Evolutionary conservation across 2,113 vertebrate species (phyloP).

Genomic region (Riparia riparia): DNA sequence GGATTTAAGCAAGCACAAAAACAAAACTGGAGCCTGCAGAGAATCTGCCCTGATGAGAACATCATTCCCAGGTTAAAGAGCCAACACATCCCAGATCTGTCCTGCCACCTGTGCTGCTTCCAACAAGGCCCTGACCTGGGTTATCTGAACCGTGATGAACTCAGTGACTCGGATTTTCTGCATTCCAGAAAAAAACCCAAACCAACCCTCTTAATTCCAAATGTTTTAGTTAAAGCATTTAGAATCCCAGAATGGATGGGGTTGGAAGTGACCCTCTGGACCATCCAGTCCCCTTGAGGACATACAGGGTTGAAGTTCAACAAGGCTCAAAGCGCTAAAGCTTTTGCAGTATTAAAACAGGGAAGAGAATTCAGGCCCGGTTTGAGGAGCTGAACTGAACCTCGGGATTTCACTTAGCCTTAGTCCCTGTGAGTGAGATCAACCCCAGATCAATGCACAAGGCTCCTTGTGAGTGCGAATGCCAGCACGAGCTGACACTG

Average conservation of each 20-base stretch:
- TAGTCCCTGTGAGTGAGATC: not conserved
- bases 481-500: not conserved
- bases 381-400: not conserved
- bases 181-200: not conserved
- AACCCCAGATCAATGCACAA: not conserved
- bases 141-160: rapidly evolving
- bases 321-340: not conserved
- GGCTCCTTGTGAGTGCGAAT: not conserved
- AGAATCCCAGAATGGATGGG: not conserved
- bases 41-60: too few species aligned
- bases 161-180: too few species aligned
- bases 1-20: not conserved
- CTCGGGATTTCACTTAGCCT: not conserved
- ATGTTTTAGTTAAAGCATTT: not conserved
- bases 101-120: not conserved
- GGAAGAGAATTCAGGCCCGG: not conserved
- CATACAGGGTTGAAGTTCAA: not conserved
- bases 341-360: not conserved
- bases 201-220: not conserved
- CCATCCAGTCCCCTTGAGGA: not conserved
- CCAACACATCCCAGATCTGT: not conserved
- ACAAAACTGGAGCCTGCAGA: not conserved
- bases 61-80: not conserved
- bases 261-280: not conserved
- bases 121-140: not conserved